Conservation (phyloP, 2,113 vertebrate genomes). For the Puffinus mauretanicus region DNA sequence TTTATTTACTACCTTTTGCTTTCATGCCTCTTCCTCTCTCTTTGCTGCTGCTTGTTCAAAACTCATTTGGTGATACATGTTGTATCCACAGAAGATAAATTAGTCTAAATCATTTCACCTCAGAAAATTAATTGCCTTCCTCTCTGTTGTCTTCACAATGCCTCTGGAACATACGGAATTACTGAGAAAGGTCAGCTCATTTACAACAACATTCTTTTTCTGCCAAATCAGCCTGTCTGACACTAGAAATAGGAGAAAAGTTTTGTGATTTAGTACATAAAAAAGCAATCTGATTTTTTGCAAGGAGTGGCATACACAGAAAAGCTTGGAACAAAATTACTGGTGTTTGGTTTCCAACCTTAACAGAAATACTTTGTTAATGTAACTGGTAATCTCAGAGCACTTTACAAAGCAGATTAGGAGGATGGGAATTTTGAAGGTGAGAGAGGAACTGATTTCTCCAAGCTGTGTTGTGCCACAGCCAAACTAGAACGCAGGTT, state of each 20-base stretch:
- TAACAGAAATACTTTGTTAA: not conserved
- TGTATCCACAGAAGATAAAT: not conserved
- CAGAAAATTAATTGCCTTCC: slow-evolving; percentile 20
- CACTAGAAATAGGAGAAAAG: not conserved
- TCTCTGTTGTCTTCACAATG: not conserved
- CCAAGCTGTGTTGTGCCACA: not conserved
- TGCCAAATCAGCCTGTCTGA: not conserved
- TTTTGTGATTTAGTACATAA: not conserved
- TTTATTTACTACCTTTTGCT: not conserved
- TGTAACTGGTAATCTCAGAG: not conserved
- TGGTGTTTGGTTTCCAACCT: not conserved
- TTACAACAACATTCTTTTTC: not conserved
- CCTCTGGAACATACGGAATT: not conserved
- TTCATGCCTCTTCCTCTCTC: not conserved
- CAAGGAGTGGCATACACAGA: not conserved
- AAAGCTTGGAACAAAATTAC: not conserved
- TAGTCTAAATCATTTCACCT: not conserved
- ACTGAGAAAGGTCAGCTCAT: slow-evolving; percentile 22
- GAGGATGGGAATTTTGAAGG: not conserved
- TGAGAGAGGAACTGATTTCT: not conserved
- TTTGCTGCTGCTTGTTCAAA: not conserved
- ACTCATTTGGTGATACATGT: not conserved
- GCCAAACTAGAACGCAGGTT: not conserved
- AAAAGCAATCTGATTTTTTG: not conserved
- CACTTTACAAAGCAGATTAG: not conserved